Conservation (phyloP, 2,797 vertebrate genomes). For the Yasuhikotakia modesta region DNA sequence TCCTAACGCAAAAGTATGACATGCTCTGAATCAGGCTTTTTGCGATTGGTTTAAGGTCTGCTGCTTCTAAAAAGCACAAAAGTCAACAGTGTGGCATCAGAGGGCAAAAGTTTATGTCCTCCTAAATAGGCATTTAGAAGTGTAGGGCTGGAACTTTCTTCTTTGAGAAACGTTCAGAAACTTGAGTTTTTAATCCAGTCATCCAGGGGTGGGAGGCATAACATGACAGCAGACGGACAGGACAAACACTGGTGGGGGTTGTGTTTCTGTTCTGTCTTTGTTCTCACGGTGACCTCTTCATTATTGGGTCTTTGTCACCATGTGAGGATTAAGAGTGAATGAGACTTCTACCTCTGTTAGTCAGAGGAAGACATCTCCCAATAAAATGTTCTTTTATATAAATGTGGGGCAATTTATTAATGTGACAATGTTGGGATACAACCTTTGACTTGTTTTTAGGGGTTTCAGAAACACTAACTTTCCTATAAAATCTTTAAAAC, state of each 20-base stretch:
- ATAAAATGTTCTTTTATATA: constrained; percentile 19
- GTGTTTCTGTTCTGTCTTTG: constrained; percentile 37
- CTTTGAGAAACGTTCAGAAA: constrained; percentile 18
- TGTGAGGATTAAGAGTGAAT: constrained; percentile 44
- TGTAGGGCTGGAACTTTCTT: background rate
- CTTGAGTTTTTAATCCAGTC: constrained; percentile 30
- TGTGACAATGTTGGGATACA: background rate
- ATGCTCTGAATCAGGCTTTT: constrained; percentile 10
- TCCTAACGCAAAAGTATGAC: background rate
- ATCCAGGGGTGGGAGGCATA: constrained; percentile 30
- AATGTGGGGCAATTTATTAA: background rate
- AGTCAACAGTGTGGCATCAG: background rate
- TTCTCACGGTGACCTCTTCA: constrained; percentile 52
- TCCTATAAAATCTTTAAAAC: background rate
- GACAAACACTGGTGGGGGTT: constrained; percentile 26
- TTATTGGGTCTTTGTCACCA: constrained; percentile 47
- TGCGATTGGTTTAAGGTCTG: background rate
- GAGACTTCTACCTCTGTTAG: constrained; percentile 19
- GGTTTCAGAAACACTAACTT: background rate
- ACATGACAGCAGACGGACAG: constrained; percentile 38
- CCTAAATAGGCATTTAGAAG: background rate
- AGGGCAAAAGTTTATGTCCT: background rate
- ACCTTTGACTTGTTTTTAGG: background rate
- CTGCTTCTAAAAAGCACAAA: background rate
- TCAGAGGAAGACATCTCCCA: background rate